Percentiles rank a stretch among this genome's conserved stretches.
phyloP scores from a whole-genome alignment of 2,888 invertebrate genomes.

The Chrysopilus asiliformis region DNA sequence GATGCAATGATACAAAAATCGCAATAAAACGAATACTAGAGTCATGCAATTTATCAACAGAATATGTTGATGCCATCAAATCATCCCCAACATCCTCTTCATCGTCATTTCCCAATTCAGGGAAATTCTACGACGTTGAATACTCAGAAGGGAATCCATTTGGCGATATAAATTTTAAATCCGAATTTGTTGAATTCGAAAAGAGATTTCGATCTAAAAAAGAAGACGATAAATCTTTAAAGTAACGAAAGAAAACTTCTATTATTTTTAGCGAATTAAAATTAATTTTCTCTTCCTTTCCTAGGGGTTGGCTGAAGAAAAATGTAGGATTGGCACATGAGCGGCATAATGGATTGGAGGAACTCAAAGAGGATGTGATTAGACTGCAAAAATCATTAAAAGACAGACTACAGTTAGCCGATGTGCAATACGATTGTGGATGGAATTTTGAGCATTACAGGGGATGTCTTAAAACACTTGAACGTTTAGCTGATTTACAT shows the following conservation, averaged over 20 bases:
- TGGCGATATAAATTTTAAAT: constrained; percentile 15
- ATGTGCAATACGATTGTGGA: constrained; percentile 66
- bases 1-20: constrained; percentile 54
- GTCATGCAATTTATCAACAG: constrained; percentile 74
- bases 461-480: constrained; percentile 78
- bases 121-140: constrained; percentile 9
- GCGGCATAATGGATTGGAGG: constrained; percentile 52
- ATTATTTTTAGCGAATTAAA: constrained; percentile 1
- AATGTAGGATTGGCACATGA: constrained; percentile 53
- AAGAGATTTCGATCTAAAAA: constrained; percentile 14
- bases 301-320: constrained; percentile 57
- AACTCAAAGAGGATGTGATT: constrained; percentile 58
- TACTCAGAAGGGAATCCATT: constrained; percentile 5
- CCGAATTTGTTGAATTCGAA: constrained; percentile 16
- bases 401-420: constrained; percentile 39
- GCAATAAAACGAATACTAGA: constrained; percentile 59
- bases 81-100: constrained; percentile 4
- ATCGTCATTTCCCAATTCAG: constrained; percentile 5
- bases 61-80: constrained; percentile 63
- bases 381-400: constrained; percentile 29
- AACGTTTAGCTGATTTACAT: constrained; percentile 61
- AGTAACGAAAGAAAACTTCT: constrained; percentile 9
- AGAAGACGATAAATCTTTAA: constrained; percentile 14
- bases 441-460: constrained; percentile 83
- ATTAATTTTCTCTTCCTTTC: not conserved